These are phyloP conservation scores for Pangasianodon gigas DNA, from an alignment of 2,113 vertebrate genomes.

Conservation along the genomic window DNA sequence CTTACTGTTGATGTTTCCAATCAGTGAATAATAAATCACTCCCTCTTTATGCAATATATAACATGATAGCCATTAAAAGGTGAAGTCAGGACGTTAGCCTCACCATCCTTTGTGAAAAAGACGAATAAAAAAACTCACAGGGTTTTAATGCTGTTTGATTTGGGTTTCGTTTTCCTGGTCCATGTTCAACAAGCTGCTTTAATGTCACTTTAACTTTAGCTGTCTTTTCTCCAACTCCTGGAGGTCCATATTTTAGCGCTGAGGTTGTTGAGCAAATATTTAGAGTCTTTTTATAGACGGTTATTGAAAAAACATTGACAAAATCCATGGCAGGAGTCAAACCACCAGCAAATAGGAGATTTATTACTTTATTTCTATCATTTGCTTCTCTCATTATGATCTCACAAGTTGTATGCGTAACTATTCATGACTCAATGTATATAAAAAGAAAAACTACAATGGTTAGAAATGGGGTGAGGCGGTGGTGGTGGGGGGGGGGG, in stretches of 20 bases:
- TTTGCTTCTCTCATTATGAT: background rate
- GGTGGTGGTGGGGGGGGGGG: background rate
- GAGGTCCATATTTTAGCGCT: background rate
- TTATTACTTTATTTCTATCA: background rate
- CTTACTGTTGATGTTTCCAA: constrained; percentile 44
- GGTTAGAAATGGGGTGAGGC: background rate
- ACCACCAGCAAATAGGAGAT: background rate
- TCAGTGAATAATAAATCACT: background rate
- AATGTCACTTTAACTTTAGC: background rate
- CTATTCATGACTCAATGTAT: background rate
- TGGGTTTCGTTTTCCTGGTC: constrained; percentile 1
- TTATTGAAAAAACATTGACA: background rate
- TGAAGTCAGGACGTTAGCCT: background rate
- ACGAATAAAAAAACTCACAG: background rate
- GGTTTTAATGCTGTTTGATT: background rate
- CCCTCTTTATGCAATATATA: background rate
- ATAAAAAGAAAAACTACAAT: background rate
- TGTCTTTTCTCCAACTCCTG: background rate
- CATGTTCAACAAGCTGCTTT: background rate
- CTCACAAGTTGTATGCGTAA: background rate
- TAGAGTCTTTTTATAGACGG: background rate
- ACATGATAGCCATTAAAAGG: background rate
- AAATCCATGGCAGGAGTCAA: background rate
- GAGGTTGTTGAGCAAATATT: background rate
- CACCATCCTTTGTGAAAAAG: background rate